These are phyloP conservation scores for Leptinotarsa peninsularis DNA, from an alignment of 2,888 invertebrate genomes.

Conservation along the genomic window DNA sequence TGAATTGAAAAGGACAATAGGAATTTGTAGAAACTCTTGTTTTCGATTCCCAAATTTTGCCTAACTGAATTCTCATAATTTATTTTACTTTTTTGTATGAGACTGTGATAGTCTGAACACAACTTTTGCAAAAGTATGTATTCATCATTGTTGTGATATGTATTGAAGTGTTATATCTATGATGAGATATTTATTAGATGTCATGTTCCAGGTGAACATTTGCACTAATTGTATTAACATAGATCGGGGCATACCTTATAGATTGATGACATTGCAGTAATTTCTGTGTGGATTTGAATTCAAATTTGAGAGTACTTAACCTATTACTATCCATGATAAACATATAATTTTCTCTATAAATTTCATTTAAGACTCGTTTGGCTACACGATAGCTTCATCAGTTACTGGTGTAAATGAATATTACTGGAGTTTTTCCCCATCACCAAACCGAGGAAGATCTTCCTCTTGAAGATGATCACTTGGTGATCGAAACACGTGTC, in stretches of 20 bases:
- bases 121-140: constrained; percentile 9
- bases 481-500: too few species aligned
- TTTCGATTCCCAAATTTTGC: neutral
- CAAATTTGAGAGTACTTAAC: too few species aligned
- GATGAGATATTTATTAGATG: constrained; percentile 9
- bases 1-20: neutral
- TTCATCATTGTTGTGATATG: constrained; percentile 10
- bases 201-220: neutral
- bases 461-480: too few species aligned
- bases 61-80: constrained; percentile 1
- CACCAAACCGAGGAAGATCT: too few species aligned
- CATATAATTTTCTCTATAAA: too few species aligned
- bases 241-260: constrained; percentile 1
- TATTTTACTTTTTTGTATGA: neutral
- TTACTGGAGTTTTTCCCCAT: too few species aligned
- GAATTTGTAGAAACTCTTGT: neutral
- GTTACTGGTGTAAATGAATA: too few species aligned
- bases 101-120: constrained; percentile 16
- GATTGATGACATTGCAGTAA: neutral
- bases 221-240: constrained; percentile 9
- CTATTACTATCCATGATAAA: too few species aligned
- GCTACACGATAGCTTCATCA: too few species aligned
- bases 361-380: too few species aligned
- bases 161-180: neutral
- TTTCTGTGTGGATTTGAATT: neutral